Percentiles rank a stretch among this genome's conserved stretches.
Evolutionary conservation across 2,797 vertebrate genomes (phyloP).

Genomic region (Netta rufina): DNA sequence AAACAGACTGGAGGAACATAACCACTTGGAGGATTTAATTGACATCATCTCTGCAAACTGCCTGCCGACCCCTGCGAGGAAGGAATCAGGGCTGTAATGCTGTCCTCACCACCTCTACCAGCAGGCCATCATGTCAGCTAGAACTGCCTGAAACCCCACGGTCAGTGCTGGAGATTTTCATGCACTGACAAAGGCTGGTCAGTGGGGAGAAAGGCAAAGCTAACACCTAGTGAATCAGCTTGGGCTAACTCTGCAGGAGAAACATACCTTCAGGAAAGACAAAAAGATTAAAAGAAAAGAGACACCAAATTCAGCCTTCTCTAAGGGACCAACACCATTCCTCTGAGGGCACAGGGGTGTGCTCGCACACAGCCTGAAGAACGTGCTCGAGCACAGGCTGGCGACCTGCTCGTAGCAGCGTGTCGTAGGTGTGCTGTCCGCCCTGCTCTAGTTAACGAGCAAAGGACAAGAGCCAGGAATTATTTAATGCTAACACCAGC

Average conservation of each 20-base stretch:
- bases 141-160: neutral
- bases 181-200: fast-evolving
- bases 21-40: neutral
- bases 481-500: neutral
- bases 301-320: neutral
- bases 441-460: neutral
- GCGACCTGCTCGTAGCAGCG: neutral
- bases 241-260: neutral
- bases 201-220: neutral
- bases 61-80: neutral
- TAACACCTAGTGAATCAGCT: neutral
- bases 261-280: neutral
- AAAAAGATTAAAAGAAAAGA: neutral
- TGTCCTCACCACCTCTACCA: neutral
- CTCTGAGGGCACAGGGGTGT: neutral
- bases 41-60: neutral
- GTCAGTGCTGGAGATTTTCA: neutral
- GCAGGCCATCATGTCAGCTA: neutral
- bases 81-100: neutral
- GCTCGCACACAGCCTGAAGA: neutral
- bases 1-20: neutral
- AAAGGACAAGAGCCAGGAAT: neutral
- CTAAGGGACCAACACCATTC: neutral
- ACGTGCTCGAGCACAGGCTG: fast-evolving
- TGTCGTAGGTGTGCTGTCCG: neutral